phyloP scores from a whole-genome alignment of 2,888 invertebrate genomes.

The Anthrax anthrax region DNA sequence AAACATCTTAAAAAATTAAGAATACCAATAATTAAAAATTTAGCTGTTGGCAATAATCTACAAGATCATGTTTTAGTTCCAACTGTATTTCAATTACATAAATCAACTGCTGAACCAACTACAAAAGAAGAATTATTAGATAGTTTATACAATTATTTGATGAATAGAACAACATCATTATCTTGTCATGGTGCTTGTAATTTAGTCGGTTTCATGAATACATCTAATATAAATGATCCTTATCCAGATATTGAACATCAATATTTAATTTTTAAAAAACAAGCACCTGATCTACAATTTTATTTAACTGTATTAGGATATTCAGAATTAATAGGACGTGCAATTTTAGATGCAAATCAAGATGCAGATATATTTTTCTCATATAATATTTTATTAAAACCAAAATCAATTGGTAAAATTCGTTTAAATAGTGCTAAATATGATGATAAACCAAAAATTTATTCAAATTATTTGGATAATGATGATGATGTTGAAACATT shows the following conservation, averaged over 20 bases:
- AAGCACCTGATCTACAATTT: slow-evolving; percentile 26
- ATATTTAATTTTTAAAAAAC: slow-evolving; percentile 34
- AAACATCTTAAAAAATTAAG: slow-evolving; percentile 17
- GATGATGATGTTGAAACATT: slow-evolving; percentile 38
- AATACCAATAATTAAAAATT: slow-evolving; percentile 17
- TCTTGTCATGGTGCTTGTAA: slow-evolving; percentile 29
- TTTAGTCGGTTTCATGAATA: slow-evolving; percentile 41
- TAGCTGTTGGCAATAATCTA: slow-evolving; percentile 53
- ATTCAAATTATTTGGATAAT: slow-evolving; percentile 47
- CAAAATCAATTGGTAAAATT: slow-evolving; percentile 42
- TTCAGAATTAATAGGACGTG: slow-evolving; percentile 23
- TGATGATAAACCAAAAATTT: slow-evolving; percentile 42
- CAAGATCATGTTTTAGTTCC: slow-evolving; percentile 60
- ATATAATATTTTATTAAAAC: slow-evolving; percentile 33
- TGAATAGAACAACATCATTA: slow-evolving; percentile 37
- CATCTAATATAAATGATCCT: slow-evolving; percentile 32
- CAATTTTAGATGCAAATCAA: slow-evolving; percentile 26
- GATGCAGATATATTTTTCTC: slow-evolving; percentile 28
- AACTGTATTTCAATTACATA: slow-evolving; percentile 30
- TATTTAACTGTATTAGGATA: slow-evolving; percentile 27
- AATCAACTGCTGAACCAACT: slow-evolving; percentile 14
- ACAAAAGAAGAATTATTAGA: slow-evolving; percentile 23
- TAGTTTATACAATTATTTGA: slow-evolving; percentile 34
- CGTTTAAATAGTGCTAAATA: slow-evolving; percentile 41
- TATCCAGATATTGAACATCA: slow-evolving; percentile 46